Conservation (phyloP, 2,113 vertebrate species). For the Carassius gibelio region DNA sequence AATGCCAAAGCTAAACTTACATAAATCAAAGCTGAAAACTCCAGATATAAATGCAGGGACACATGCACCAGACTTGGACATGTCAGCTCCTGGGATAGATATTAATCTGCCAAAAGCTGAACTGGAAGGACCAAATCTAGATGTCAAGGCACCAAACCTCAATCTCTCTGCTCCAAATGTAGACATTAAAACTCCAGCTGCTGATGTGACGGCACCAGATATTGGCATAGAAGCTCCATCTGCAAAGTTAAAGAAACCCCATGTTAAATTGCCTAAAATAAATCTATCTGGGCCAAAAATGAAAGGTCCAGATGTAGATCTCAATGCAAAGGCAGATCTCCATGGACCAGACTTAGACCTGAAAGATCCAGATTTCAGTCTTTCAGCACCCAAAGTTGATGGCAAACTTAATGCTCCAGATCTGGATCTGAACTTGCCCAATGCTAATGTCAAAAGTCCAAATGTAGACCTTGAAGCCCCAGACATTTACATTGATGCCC, state of each 20-base stretch:
- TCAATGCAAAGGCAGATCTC: constrained; percentile 36
- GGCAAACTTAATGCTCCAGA: constrained; percentile 41
- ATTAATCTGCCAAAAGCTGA: constrained; percentile 49
- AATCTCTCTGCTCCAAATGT: background rate
- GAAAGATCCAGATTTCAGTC: constrained; percentile 43
- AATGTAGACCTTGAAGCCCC: constrained; percentile 40
- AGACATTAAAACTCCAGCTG: constrained; percentile 55
- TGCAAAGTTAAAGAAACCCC: constrained; percentile 55
- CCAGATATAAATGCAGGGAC: constrained; percentile 58
- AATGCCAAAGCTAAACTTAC: constrained; percentile 54
- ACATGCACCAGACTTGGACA: constrained; percentile 52
- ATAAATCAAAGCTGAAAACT: constrained; percentile 59
- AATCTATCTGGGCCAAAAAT: constrained; percentile 27
- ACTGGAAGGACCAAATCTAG: constrained; percentile 37
- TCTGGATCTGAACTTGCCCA: constrained; percentile 41
- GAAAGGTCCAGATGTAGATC: constrained; percentile 50
- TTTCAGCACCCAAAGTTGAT: constrained; percentile 48
- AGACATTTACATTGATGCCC: constrained; percentile 51
- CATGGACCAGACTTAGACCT: constrained; percentile 27
- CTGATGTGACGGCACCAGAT: constrained; percentile 57
- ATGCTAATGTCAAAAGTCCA: constrained; percentile 51
- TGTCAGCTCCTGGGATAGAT: constrained; percentile 56
- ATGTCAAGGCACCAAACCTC: constrained; percentile 29
- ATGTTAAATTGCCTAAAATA: constrained; percentile 56
- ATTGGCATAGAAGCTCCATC: constrained; percentile 44